phyloP scores from a whole-genome alignment of 2,797 vertebrate genomes.

The Argentina silus region DNA sequence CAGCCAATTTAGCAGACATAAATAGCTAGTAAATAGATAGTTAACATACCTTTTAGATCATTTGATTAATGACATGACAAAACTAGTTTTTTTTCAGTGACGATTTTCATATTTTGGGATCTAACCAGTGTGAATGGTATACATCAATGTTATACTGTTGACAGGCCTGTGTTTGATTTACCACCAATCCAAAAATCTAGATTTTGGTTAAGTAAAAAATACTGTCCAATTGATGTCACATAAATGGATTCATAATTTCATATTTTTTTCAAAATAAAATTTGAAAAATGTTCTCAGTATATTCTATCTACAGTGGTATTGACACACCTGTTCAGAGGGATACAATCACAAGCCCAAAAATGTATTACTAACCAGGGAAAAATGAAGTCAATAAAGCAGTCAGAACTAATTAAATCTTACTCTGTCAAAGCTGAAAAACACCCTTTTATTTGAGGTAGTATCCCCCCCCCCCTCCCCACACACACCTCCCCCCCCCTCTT shows the following conservation, averaged over 20 bases:
- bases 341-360: background rate
- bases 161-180: background rate
- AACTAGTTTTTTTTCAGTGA: background rate
- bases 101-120: background rate
- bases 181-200: background rate
- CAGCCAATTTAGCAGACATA: background rate
- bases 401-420: slow-evolving; percentile 21
- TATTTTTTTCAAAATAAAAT: background rate
- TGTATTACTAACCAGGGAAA: background rate
- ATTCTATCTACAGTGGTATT: background rate
- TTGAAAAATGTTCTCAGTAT: background rate
- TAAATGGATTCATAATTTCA: background rate
- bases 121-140: background rate
- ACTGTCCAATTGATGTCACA: background rate
- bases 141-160: background rate
- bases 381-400: slow-evolving; percentile 20
- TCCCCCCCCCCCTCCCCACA: slow-evolving; percentile 7
- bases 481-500: background rate
- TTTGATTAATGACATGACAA: slow-evolving; percentile 6
- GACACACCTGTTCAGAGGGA: slow-evolving; percentile 40
- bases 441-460: slow-evolving; percentile 37
- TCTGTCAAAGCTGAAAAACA: slow-evolving; percentile 38
- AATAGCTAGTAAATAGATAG: background rate
- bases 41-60: background rate
- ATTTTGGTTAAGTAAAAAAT: background rate